Conservation (phyloP, 2,888 invertebrate genomes). For the Odontocerum albicorne region DNA sequence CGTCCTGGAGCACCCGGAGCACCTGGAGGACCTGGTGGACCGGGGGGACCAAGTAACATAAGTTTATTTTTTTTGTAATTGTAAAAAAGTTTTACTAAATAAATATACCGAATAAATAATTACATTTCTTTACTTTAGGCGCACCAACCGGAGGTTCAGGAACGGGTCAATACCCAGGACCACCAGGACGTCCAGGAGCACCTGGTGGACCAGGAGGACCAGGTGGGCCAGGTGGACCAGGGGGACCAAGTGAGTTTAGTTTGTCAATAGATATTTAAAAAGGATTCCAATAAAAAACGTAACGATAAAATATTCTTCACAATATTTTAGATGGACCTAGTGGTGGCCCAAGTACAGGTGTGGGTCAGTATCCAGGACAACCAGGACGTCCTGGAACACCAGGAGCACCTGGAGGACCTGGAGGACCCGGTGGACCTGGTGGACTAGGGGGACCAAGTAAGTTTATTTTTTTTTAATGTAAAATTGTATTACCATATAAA, state of each 20-base stretch:
- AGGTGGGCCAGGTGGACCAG: conserved; percentile 37
- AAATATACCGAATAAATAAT: not conserved
- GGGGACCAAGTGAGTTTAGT: too few species aligned
- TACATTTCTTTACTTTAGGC: not conserved
- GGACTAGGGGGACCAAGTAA: conserved; percentile 46
- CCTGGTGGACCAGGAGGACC: conserved; percentile 18
- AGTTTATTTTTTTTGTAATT: too few species aligned
- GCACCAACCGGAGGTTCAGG: not conserved
- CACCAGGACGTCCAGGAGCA: conserved; percentile 33
- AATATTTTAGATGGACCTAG: conserved; percentile 42
- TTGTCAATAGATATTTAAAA: too few species aligned
- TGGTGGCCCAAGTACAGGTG: conserved; percentile 24
- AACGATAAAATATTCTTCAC: too few species aligned
- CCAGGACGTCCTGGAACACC: conserved; percentile 40
- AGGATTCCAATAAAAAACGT: too few species aligned
- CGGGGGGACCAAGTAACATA: conserved; percentile 12
- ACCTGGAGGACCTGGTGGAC: conserved; percentile 35
- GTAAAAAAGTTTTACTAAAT: too few species aligned
- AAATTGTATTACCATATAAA: too few species aligned
- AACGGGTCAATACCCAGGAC: not conserved
- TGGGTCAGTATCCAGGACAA: conserved; percentile 28
- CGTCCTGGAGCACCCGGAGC: conserved; percentile 37
- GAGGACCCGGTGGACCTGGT: conserved; percentile 43
- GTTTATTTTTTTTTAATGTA: too few species aligned
- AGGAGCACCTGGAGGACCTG: conserved; percentile 42